Conservation (phyloP, 37 sponge, comb jelly and placozoan species). For the Oscarella lobularis region DNA sequence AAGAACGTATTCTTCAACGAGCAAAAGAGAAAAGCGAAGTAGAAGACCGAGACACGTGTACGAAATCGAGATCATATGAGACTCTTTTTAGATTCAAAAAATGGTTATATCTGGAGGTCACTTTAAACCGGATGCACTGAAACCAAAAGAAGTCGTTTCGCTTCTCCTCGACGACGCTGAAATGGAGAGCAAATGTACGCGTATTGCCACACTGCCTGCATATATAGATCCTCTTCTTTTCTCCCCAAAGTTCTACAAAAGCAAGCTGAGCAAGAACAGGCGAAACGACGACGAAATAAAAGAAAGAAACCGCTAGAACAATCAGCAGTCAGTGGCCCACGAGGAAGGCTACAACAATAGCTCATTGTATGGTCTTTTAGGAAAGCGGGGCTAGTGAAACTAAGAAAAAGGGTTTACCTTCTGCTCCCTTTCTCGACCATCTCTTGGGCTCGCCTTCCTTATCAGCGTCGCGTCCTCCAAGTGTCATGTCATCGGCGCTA, state of each 20-base stretch:
- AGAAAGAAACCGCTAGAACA: no score
- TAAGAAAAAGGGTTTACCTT: no score
- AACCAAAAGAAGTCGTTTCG: slow-evolving; percentile 88
- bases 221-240: no score
- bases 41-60: not conserved
- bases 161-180: slow-evolving; percentile 84
- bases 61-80: no score
- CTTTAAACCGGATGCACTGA: slow-evolving; percentile 75
- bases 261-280: not conserved
- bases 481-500: not conserved
- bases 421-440: no score
- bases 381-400: no score
- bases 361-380: no score
- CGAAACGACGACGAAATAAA: not conserved
- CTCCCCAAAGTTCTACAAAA: not conserved
- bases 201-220: no score
- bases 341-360: no score
- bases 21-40: slow-evolving; percentile 95
- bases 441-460: no score
- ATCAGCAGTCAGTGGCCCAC: no score
- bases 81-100: slow-evolving; percentile 66
- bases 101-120: slow-evolving; percentile 96
- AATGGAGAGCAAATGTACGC: slow-evolving; percentile 83
- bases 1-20: slow-evolving; percentile 86
- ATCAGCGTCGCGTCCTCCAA: not conserved